Percentiles rank a stretch among this genome's conserved stretches.
These are phyloP conservation scores for Oreonectes daqikongensis DNA, from an alignment of 2,797 vertebrate genomes.

Conservation along the genomic window DNA sequence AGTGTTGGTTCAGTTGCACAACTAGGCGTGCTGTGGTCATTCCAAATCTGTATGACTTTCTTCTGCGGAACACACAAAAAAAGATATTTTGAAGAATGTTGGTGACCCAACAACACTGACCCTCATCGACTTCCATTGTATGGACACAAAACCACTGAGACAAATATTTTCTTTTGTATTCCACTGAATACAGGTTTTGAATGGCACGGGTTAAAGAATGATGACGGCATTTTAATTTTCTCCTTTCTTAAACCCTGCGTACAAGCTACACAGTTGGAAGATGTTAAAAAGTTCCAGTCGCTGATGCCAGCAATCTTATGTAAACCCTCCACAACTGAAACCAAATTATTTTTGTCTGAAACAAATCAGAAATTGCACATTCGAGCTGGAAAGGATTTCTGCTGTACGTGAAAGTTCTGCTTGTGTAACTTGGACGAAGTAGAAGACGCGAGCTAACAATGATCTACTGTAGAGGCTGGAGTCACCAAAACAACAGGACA, in stretches of 20 bases:
- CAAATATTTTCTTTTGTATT: too few species aligned
- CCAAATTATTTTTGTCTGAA: slow-evolving; percentile 35
- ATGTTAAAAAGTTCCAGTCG: neutral
- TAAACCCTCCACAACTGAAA: slow-evolving; percentile 26
- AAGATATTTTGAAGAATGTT: too few species aligned
- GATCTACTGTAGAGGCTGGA: slow-evolving; percentile 31
- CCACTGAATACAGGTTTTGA: too few species aligned
- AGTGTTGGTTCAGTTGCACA: neutral
- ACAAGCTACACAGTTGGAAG: neutral
- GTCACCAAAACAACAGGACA: slow-evolving; percentile 32
- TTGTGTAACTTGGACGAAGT: slow-evolving; percentile 10
- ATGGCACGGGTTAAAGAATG: too few species aligned
- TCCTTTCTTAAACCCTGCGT: neutral
- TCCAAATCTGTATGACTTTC: too few species aligned
- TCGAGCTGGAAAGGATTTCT: slow-evolving; percentile 34
- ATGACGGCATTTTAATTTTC: too few species aligned
- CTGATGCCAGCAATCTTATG: neutral
- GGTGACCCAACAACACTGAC: too few species aligned
- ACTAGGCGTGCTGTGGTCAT: neutral
- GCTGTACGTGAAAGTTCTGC: neutral
- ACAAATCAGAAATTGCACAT: slow-evolving; percentile 47
- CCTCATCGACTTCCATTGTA: too few species aligned
- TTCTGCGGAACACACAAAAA: too few species aligned
- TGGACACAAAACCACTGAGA: too few species aligned
- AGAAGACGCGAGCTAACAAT: slow-evolving; percentile 27